Evolutionary conservation across 2,888 invertebrate species (phyloP), one percentile per base, ranked within the genome.

Genomic region (Perithous albicinctus): DNA sequence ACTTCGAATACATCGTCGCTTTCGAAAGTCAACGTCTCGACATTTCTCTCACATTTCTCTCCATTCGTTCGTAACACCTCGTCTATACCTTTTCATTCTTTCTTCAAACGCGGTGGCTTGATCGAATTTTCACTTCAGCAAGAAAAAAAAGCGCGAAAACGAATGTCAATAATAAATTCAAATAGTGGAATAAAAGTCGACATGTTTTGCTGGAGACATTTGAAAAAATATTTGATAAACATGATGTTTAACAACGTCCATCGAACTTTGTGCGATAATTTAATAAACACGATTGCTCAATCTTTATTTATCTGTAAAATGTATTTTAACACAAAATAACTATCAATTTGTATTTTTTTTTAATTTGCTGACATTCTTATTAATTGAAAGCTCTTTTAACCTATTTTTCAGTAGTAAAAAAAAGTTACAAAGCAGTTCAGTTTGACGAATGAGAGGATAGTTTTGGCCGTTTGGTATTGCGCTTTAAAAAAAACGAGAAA

Each of bases 1-100:
- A 88, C 89, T 88, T 78, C 84, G 77, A 83, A 81, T 75, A 79
- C 64, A 73, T 72, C 51, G 66, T 70, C 78, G 69, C 59, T 32
- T 73, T 26, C 73, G 41, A 63, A 63, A 20, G 35, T 63, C 63
- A 54, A 51, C 23, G 26, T 46, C 72, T 56, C 46, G 66, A 35
- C 81, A 46, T n/a, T n/a, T n/a, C n/a, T n/a, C n/a, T n/a, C 38
- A 78, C 66, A 80, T 80, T 83, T 76, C 80, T 80, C 67, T 69
- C 51, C 26, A 43, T 63, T 61, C 48, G 64, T 26, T 54, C 46
- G 41, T 38, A 51, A 26, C 29, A n/a, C 12, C 35, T 6, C 26
- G n/a, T 51, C 43, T 6, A n/a, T 32, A 43, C 43, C 10, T 7
- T 54, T 51, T 64, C 26, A 51, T 43, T 35, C 64, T 12, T 51